phyloP scores from a whole-genome alignment of 2,113 vertebrate species.

The Mandrillus leucophaeus region DNA sequence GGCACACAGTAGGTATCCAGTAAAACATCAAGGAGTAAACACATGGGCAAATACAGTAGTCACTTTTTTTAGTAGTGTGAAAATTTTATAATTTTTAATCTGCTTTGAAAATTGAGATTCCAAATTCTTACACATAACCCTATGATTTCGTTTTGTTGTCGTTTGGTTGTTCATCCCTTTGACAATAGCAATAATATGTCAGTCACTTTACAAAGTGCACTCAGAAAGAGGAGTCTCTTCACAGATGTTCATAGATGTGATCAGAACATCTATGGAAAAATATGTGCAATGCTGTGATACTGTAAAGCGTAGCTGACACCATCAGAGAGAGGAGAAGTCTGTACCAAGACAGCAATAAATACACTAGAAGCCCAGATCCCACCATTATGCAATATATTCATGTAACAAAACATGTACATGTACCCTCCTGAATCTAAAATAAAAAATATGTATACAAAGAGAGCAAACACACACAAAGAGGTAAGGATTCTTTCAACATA shows the following conservation, averaged over 20 bases:
- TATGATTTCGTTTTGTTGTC: constrained; percentile 58
- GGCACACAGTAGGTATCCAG: not conserved
- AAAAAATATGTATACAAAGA: too few relatives aligned
- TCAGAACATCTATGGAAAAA: not conserved
- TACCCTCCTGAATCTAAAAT: too few relatives aligned
- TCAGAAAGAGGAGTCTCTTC: not conserved
- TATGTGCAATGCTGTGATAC: not conserved
- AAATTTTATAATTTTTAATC: constrained; percentile 67
- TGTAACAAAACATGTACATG: too few relatives aligned
- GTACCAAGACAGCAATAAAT: not conserved
- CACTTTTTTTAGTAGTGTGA: not conserved
- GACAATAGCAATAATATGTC: not conserved
- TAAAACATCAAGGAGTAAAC: not conserved
- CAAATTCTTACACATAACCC: constrained; percentile 17
- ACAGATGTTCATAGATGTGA: too few relatives aligned
- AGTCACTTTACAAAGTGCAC: not conserved
- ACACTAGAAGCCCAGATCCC: not conserved
- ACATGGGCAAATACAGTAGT: not conserved
- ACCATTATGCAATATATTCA: too few relatives aligned
- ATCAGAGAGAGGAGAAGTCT: not conserved
- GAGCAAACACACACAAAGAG: not conserved
- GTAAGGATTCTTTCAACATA: not conserved
- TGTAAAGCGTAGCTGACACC: not conserved
- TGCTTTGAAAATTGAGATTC: constrained; percentile 73
- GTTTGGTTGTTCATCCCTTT: constrained; percentile 56